phyloP scores from a whole-genome alignment of 1,140 invertebrate genomes.

The Eubasilissa regina region DNA sequence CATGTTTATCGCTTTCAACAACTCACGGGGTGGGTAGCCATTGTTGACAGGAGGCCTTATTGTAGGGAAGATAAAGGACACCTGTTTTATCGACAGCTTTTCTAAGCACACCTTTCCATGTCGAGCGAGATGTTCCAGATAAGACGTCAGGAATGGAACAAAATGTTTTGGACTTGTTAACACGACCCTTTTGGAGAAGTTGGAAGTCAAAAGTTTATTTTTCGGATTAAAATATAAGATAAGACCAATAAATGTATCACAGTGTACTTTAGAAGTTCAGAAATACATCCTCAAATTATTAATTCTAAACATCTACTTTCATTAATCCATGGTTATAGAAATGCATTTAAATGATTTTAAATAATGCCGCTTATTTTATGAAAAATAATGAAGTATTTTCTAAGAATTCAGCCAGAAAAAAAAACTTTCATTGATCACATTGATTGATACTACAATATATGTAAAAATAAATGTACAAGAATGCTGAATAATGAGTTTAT shows the following conservation, averaged over 20 bases:
- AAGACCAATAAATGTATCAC: background rate
- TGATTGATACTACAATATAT: no score
- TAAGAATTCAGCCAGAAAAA: no score
- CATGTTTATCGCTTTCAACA: conserved; percentile 26
- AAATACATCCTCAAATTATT: no score
- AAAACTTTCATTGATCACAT: no score
- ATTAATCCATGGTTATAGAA: no score
- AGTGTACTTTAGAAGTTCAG: background rate
- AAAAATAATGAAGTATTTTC: no score
- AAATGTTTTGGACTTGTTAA: no score
- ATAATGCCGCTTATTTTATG: no score
- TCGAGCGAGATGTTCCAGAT: conserved; percentile 18
- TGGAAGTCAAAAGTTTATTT: background rate
- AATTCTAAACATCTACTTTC: no score
- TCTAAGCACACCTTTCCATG: conserved; percentile 2
- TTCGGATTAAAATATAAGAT: background rate
- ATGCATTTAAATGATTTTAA: no score
- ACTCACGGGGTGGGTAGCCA: conserved; percentile 4
- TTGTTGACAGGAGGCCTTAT: conserved; percentile 11
- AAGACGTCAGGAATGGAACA: conserved; percentile 20
- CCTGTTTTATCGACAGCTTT: conserved; percentile 29
- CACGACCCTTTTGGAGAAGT: background rate
- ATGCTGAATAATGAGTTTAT: no score
- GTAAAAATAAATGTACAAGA: no score
- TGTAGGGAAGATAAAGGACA: conserved; percentile 25